Evolutionary conservation across 2,888 invertebrate genomes (phyloP).

Genomic region (Drosophila gaucha): DNA sequence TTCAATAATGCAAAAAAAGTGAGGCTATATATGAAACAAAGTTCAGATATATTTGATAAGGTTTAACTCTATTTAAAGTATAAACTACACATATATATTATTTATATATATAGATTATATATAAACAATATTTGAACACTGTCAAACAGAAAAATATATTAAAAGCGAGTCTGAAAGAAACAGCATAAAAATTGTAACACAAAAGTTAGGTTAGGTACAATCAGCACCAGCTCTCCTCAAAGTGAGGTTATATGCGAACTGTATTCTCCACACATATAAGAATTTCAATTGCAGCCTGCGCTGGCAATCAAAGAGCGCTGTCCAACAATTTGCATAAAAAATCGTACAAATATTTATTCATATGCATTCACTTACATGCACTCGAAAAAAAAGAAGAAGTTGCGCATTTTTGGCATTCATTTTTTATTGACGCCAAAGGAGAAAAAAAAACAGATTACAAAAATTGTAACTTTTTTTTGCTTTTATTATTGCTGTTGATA

Average conservation of each 20-base stretch:
- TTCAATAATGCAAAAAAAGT: background rate
- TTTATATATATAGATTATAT: too few relatives aligned
- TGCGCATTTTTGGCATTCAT: conserved; percentile 44
- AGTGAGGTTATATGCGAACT: background rate
- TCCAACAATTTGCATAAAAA: conserved; percentile 54
- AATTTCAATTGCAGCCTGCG: conserved; percentile 8
- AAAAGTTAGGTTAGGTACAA: background rate
- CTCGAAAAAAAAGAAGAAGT: conserved; percentile 32
- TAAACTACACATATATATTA: too few relatives aligned
- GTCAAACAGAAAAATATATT: background rate
- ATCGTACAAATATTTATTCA: conserved; percentile 66
- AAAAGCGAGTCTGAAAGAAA: background rate
- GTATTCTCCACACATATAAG: background rate
- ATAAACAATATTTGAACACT: background rate
- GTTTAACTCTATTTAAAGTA: too few relatives aligned
- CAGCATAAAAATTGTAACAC: background rate
- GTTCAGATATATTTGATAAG: too few relatives aligned
- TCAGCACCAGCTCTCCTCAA: background rate
- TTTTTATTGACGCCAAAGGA: conserved; percentile 55
- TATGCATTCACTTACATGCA: conserved; percentile 68
- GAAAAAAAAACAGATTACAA: conserved; percentile 18
- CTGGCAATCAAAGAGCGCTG: conserved; percentile 31
- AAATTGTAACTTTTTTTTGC: conserved; percentile 20
- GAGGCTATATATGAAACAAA: too few relatives aligned
- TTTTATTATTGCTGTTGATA: conserved; percentile 24